Evolutionary conservation across 1,140 invertebrate species (phyloP).

Genomic region (Lasaia peninsularis): DNA sequence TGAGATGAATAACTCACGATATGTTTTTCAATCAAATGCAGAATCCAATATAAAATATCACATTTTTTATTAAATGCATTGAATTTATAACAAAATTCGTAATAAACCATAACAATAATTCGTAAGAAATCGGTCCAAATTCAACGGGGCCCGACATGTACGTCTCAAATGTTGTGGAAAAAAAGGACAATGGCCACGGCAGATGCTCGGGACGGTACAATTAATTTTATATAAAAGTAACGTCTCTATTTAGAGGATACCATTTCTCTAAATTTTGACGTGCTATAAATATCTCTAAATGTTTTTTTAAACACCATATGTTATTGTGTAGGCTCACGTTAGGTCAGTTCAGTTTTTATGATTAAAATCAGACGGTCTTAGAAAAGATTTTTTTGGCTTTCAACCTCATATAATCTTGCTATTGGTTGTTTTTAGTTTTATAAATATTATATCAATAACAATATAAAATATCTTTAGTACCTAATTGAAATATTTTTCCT

Average conservation of each 20-base stretch:
- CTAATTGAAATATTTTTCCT: too few species aligned
- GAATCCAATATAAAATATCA: too few species aligned
- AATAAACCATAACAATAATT: too few species aligned
- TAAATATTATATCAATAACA: too few species aligned
- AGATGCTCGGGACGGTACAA: conserved; percentile 65
- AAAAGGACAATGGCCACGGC: conserved; percentile 54
- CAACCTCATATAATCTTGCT: not conserved
- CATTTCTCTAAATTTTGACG: conserved; percentile 69
- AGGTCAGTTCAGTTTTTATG: conserved; percentile 16
- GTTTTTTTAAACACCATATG: conserved; percentile 58
- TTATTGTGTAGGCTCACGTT: conserved; percentile 30
- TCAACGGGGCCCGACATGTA: not conserved
- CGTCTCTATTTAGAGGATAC: conserved; percentile 70
- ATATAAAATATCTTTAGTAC: too few species aligned
- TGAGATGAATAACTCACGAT: too few species aligned
- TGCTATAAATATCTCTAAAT: conserved; percentile 70
- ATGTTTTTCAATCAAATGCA: too few species aligned
- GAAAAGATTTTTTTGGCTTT: not conserved
- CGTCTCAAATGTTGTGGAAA: conserved; percentile 32
- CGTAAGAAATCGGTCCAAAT: too few species aligned
- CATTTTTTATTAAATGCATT: too few species aligned
- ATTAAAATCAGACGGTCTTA: not conserved
- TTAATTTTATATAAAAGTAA: conserved; percentile 72
- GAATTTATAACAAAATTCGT: too few species aligned
- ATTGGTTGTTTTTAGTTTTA: too few species aligned